Base-by-base conservation (phyloP, 1,140 invertebrate genomes). In the Lasioglossum albipes region DNA sequence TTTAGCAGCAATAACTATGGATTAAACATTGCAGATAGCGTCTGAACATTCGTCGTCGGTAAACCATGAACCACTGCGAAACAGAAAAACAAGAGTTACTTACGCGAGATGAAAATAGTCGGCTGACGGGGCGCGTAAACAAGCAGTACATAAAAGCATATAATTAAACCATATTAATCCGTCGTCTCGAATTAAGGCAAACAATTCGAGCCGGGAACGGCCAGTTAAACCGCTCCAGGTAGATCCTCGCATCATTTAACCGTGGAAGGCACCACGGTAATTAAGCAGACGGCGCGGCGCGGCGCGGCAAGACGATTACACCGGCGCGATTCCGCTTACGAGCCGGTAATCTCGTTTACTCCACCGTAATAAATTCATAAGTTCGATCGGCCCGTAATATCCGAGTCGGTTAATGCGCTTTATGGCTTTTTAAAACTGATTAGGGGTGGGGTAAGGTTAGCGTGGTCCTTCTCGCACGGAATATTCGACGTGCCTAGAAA, bases 341-440 rank as follows among this genome's bases (percentile, higher is more conserved):
- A 61, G 31, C 64, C 42, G 9, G 64, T 88, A 88, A 89, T 89
- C 86, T 83, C 82, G 45, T 80, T 85, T 70, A n/a, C 76, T 42
- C 45, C 75, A 57, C 71, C 13, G 67, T 84, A 88, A 89, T 89
- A 85, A 90, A 89, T 89, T 88, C 88, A 86, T 86, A 90, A 85
- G 80, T 75, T 85, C 85, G 87, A 90, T 88, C 82, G 84, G 65
- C 65, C 84, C 71, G 64, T 81, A 82, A 88, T 89, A 88, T 87
- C 81, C 79, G 67, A 82, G 79, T 61, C 57, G 81, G 54, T 68
- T 89, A 87, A 89, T 89, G 82, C 83, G 71, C 62, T 87, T 86
- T 87, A 86, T 65, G 82, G 84, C 67, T 71, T 87, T 90, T 89
- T 87, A 88, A 90, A 88, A 89, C 82, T 84, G 85, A 90, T 88